These are phyloP conservation scores for Saxidomus purpurata DNA, from an alignment of 1,140 invertebrate genomes.

Conservation along the genomic window DNA sequence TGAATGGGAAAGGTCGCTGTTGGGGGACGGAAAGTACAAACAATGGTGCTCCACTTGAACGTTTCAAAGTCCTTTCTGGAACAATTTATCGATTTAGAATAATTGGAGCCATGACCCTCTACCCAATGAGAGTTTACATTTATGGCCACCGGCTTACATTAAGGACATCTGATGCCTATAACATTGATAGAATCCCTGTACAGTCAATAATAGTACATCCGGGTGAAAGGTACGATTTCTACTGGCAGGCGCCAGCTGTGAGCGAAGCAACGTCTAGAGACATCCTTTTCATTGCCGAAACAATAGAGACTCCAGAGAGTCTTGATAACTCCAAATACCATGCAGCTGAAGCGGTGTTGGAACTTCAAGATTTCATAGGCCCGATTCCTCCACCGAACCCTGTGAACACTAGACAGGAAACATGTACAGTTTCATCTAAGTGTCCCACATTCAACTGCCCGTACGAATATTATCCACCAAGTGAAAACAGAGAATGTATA, in stretches of 20 bases:
- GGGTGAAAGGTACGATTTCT: slow-evolving; percentile 73
- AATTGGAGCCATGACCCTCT: slow-evolving; percentile 44
- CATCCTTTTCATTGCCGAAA: slow-evolving; percentile 86
- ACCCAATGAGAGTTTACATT: slow-evolving; percentile 57
- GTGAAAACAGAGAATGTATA: neutral
- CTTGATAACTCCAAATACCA: slow-evolving; percentile 6
- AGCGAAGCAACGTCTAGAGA: slow-evolving; percentile 90
- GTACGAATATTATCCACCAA: neutral
- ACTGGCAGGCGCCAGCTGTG: slow-evolving; percentile 87
- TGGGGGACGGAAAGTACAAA: slow-evolving; percentile 39
- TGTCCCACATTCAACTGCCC: slow-evolving; percentile 37
- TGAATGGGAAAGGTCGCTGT: slow-evolving; percentile 79
- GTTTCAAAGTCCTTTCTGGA: slow-evolving; percentile 50
- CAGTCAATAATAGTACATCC: slow-evolving; percentile 61
- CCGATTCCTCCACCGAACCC: neutral
- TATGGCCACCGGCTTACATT: neutral
- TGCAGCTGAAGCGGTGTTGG: slow-evolving; percentile 21
- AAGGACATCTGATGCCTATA: slow-evolving; percentile 34
- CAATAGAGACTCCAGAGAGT: slow-evolving; percentile 20
- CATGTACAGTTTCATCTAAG: neutral
- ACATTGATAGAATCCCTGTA: neutral
- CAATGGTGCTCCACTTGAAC: slow-evolving; percentile 71
- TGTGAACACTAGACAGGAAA: neutral
- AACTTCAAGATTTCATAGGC: slow-evolving; percentile 70
- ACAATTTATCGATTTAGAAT: slow-evolving; percentile 38